Percentiles rank a stretch among this genome's conserved stretches.
These are phyloP conservation scores for Miltochrista miniata DNA, from an alignment of 2,888 invertebrate species.

Conservation along the genomic window DNA sequence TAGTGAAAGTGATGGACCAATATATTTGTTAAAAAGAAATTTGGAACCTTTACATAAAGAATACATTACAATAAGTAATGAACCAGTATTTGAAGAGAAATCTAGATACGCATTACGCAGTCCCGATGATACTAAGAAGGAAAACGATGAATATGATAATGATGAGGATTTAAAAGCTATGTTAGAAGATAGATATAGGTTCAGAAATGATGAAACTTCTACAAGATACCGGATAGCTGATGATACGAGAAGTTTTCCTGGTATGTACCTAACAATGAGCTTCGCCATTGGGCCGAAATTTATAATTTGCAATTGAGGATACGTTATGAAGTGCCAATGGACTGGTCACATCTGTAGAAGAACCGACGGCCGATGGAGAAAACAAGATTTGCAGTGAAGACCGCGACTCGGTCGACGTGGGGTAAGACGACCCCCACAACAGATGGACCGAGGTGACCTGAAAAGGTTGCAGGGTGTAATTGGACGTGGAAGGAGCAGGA, in stretches of 20 bases:
- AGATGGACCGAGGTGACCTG: too few species aligned
- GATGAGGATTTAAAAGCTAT: conserved; percentile 54
- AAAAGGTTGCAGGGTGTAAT: too few species aligned
- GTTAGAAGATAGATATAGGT: conserved; percentile 70
- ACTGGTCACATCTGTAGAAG: too few species aligned
- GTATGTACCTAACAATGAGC: conserved; percentile 29
- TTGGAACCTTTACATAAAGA: not conserved
- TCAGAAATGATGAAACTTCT: conserved; percentile 63
- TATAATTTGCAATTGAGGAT: too few species aligned
- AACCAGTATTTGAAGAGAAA: not conserved
- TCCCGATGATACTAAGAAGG: conserved; percentile 4
- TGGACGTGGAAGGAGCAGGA: too few species aligned
- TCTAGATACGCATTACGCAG: conserved; percentile 4
- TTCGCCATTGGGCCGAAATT: too few species aligned
- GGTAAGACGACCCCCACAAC: too few species aligned
- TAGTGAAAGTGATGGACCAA: not conserved
- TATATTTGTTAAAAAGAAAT: conserved; percentile 4
- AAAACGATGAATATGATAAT: conserved; percentile 19
- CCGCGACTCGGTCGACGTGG: too few species aligned
- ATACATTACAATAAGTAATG: not conserved
- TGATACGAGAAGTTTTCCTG: conserved; percentile 45
- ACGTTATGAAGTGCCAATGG: too few species aligned
- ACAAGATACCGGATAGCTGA: conserved; percentile 59
- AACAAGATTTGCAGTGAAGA: too few species aligned
- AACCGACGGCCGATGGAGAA: too few species aligned